Evolutionary conservation across 2,113 vertebrate species (phyloP).

Genomic region (Corythaixoides concolor): DNA sequence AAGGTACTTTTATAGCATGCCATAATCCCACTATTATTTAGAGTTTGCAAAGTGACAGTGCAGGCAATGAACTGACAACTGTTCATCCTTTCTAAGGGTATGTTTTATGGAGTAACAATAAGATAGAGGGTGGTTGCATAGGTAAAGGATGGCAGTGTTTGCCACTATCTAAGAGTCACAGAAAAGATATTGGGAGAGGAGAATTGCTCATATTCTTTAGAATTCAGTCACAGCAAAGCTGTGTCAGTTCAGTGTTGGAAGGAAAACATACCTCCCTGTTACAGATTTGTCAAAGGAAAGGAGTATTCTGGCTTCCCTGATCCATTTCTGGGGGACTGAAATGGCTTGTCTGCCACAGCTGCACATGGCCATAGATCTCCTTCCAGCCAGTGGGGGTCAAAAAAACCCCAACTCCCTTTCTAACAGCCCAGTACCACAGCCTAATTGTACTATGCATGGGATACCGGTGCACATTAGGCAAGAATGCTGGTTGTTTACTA

Average conservation of each 20-base stretch:
- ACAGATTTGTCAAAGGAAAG: neutral
- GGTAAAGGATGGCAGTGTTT: conserved; percentile 19
- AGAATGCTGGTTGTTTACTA: neutral
- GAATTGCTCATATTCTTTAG: neutral
- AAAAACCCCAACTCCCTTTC: neutral
- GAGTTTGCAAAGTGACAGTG: conserved; percentile 7
- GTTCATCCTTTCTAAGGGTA: neutral
- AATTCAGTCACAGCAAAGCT: neutral
- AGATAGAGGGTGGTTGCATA: neutral
- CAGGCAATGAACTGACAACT: neutral
- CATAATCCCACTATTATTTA: conserved; percentile 49
- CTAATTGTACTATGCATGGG: neutral
- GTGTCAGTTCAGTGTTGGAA: neutral
- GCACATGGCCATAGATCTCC: neutral
- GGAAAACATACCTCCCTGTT: neutral
- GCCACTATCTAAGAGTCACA: neutral
- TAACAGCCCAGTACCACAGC: neutral
- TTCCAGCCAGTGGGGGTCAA: neutral
- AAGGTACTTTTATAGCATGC: neutral
- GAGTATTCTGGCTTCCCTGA: neutral
- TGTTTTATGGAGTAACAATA: conserved; percentile 23
- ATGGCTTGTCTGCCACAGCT: neutral
- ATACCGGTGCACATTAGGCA: neutral
- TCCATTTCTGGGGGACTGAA: neutral
- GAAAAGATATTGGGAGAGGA: neutral